These are phyloP conservation scores for Drosophila orosa DNA, from an alignment of 1,140 invertebrate genomes.

Conservation along the genomic window DNA sequence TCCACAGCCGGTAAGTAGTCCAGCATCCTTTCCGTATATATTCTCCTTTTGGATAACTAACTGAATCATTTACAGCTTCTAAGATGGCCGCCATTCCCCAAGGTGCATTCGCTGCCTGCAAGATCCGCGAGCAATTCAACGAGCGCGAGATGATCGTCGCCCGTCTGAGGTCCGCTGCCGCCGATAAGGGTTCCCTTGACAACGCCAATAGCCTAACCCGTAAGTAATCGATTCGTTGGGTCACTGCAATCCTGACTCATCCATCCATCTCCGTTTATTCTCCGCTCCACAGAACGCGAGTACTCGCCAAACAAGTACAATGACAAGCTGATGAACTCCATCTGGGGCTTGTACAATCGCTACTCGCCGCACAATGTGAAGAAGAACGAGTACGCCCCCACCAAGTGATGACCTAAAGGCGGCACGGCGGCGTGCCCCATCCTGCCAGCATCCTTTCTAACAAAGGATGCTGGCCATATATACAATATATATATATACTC, in stretches of 20 bases:
- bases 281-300: conserved; percentile 82
- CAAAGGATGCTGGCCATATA: conserved; percentile 15
- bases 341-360: conserved; percentile 94
- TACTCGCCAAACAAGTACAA: conserved; percentile 90
- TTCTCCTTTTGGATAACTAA: neutral
- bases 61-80: conserved; percentile 10
- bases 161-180: conserved; percentile 68
- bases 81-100: conserved; percentile 86
- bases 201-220: conserved; percentile 65
- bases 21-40: neutral
- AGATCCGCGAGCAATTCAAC: conserved; percentile 85
- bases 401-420: conserved; percentile 77
- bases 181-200: conserved; percentile 67
- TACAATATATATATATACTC: conserved; percentile 3
- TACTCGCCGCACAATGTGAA: conserved; percentile 94
- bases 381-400: conserved; percentile 88
- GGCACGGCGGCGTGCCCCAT: conserved; percentile 82
- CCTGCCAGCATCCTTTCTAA: neutral
- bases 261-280: conserved; percentile 30
- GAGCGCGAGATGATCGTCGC: conserved; percentile 81
- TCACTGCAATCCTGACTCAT: conserved; percentile 23
- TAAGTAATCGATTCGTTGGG: conserved; percentile 42
- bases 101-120: conserved; percentile 85
- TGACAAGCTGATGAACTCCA: conserved; percentile 94
- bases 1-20: conserved; percentile 48